Base-by-base conservation (phyloP, 2,113 vertebrate species). In the Platichthys flesus region DNA sequence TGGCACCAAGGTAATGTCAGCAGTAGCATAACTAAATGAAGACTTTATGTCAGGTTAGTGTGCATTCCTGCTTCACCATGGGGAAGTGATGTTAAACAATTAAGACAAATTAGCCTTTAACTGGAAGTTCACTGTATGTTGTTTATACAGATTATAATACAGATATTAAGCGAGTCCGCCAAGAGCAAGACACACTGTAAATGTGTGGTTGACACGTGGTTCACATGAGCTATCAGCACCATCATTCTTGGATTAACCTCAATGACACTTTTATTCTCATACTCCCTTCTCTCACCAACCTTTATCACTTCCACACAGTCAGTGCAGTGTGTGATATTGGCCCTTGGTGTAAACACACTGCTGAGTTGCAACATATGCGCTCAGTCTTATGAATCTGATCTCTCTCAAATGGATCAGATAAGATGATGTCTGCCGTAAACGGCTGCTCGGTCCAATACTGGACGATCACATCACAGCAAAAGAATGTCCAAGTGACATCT, bases 321-420 rank as follows among this genome's bases (percentile, higher is more conserved):
- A n/a, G 5, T 18, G 54, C 2, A 8, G 7, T 24, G 21, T 64
- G 51, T 64, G 51, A 68, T 18, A 45, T 37, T 21, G 18, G 31
- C 31, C 6, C 9, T 59, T 1, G 16, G 56, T 58, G 62, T 54
- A 15, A 64, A 74, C 70, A 73, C 52, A 20, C 64, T 63, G 26
- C 24, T 35, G 54, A n/a, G 26, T 62, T 8, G 56, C 55, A 57
- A 56, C 58, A 52, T n/a, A 47, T 45, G 51, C 72, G 58, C 63
- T 15, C 35, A 24, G 62, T 79, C 71, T 71, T 40, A 31, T 56
- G 67, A 56, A 51, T 15, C 10, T 8, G 73, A 51, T 56, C 62
- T 55, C 26, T 76, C 55, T 72, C 23, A 23, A 58, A 58, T 51
- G 56, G 57, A 57, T 45, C n/a, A 52, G 61, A 71, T 55, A 21